phyloP scores from a whole-genome alignment of 1,140 invertebrate species.

The Drosophila lowei region DNA sequence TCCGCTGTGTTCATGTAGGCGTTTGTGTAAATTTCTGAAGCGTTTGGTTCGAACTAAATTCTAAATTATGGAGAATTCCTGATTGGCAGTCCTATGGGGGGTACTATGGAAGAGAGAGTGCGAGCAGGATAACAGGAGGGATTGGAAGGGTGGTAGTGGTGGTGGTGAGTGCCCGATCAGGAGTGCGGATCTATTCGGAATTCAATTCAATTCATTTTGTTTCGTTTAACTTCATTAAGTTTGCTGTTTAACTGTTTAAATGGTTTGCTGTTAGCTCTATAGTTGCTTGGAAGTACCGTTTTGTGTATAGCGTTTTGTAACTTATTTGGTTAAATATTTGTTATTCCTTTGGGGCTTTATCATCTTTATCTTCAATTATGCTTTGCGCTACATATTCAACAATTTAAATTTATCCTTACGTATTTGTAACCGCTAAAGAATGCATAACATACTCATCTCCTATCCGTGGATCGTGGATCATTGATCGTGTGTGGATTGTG shows the following conservation, averaged over 20 bases:
- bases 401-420: slow-evolving; percentile 75
- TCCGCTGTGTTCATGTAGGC: slow-evolving; percentile 2
- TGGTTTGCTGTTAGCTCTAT: slow-evolving; percentile 71
- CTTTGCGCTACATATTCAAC: slow-evolving; percentile 73
- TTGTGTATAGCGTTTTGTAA: slow-evolving; percentile 57
- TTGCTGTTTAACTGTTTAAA: slow-evolving; percentile 35
- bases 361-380: slow-evolving; percentile 29
- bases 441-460: slow-evolving; percentile 60
- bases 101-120: background rate
- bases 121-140: too few species aligned
- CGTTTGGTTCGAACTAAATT: slow-evolving; percentile 15
- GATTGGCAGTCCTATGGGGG: slow-evolving; percentile 7
- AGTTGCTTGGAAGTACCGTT: slow-evolving; percentile 81
- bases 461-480: slow-evolving; percentile 23
- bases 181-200: background rate
- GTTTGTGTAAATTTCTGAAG: slow-evolving; percentile 8
- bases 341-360: slow-evolving; percentile 2
- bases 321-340: slow-evolving; percentile 69
- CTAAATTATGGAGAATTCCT: slow-evolving; percentile 18
- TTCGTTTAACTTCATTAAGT: background rate
- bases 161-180: background rate
- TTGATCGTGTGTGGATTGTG: slow-evolving; percentile 10
- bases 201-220: slow-evolving; percentile 30
- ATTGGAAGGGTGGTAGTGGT: background rate
- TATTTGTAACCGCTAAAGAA: slow-evolving; percentile 72